Evolutionary conservation across 2,113 vertebrate genomes (phyloP), one percentile per base, ranked within the genome.

Genomic region (Loxodonta africana): DNA sequence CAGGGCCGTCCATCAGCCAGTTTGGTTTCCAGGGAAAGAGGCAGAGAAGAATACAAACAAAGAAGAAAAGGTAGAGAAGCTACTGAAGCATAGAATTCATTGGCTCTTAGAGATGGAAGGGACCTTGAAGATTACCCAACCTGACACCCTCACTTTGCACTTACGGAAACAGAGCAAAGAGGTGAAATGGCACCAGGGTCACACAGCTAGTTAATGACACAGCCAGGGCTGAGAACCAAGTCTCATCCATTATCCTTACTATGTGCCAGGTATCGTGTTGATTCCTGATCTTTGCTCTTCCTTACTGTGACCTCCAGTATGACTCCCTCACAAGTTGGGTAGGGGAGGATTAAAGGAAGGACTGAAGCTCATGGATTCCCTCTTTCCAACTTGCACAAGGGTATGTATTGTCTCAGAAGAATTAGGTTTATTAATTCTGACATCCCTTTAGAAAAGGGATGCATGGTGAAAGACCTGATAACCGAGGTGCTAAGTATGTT

Each of bases 391-490:
- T 37, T 65, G 30, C 8, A 30, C 48, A 62, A 26, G 21, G 82
- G 8, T 80, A 73, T 17, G 26, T 73, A 69, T 76, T 77, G 2
- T 90, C 88, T 90, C 17, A 51, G 92, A 28, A 88, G 51, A 93
- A 53, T 57, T 77, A 30, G 28, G 10, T 71, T 84, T 82, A 53
- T 88, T 83, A 46, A 93, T 60, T 78, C 44, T 46, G 63, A 62
- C 33, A 17, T 37, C 37, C 37, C 37, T 17, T 94, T 87, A 92
- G 41, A 77, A 89, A 94, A 92, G 41, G 17, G 26, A 18, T 76
- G 26, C 90, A 30, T 78, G n/a, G 37, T 60, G 96, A 33, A 95
- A 92, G 65, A 92, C 57, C 23, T 87, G 51, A 74, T 92, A 30
- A 88, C 15, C 17, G 84, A 94, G 51, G 65, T 71, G 18, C 71